Evolutionary conservation across 2,888 invertebrate genomes (phyloP), one percentile per base, ranked within the genome.

Genomic region (Sminthurinus aureus): DNA sequence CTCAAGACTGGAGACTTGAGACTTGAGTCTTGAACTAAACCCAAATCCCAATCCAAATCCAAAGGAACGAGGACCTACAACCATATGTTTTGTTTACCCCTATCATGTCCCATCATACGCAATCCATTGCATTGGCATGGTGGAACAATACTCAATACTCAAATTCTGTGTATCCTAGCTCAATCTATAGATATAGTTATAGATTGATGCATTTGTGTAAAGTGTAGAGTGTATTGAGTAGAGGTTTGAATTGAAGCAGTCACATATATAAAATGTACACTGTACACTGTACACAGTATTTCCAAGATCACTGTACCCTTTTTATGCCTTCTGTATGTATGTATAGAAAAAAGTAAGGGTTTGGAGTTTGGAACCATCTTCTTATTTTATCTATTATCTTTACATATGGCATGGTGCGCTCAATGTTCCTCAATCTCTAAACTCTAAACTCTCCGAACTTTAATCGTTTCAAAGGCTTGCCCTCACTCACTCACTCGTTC

Each of bases 81-180:
- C 81, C 81, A 74, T 81, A 74, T 81, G 81, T 74, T 81, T 81
- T 81, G 81, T 81, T 81, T 81, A 81, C 74, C 81, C 81, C 81
- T 75, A 81, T 81, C 81, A 80, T 80, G 80, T 80, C 71, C 66
- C 79, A n/a, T 20, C 38, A 26, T 12, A 64, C n/a, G 79, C 58
- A 58, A 77, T 58, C 3, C 26, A 38, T 9, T 58, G 15, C 69
- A 69, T 2, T 22, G 9, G 9, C n/a, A 11, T 69, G 11, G n/a
- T 78, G 15, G 69, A 69, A 79, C 79, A 79, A 67, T 79, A n/a
- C 22, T n/a, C 79, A 79, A 67, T 79, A n/a, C 22, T n/a, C 67
- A 20, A 20, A 22, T n/a, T 69, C 69, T 69, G 11, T 69, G 11
- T 69, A 11, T 69, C 18, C 22, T 12, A 38, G 38, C 38, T 38